phyloP scores from a whole-genome alignment of 1,140 invertebrate species.

The Apis dorsata region DNA sequence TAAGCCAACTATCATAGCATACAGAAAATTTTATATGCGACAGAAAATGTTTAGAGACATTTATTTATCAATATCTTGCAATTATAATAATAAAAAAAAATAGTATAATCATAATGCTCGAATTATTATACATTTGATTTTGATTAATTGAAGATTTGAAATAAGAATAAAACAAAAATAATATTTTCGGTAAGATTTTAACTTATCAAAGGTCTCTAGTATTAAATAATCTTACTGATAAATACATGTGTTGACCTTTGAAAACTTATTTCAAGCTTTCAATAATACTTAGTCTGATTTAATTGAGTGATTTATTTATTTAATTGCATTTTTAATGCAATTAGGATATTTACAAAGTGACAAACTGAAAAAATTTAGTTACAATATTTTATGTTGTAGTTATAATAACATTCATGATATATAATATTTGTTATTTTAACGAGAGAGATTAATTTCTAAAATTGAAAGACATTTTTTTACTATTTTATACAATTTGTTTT shows the following conservation, averaged over 20 bases:
- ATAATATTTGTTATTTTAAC: constrained; percentile 48
- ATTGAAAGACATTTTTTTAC: constrained; percentile 52
- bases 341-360: constrained; percentile 51
- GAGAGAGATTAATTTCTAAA: constrained; percentile 50
- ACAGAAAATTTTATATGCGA: constrained; percentile 60
- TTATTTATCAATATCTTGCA: constrained; percentile 60
- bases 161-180: constrained; percentile 42
- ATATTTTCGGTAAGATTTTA: constrained; percentile 36
- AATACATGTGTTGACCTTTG: constrained; percentile 8
- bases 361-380: constrained; percentile 53
- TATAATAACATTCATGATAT: constrained; percentile 37
- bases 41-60: constrained; percentile 58
- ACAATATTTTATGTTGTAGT: constrained; percentile 51
- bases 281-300: constrained; percentile 47
- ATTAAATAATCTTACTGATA: constrained; percentile 39
- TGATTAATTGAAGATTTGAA: constrained; percentile 48
- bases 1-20: constrained; percentile 43
- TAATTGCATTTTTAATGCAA: constrained; percentile 47
- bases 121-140: constrained; percentile 55
- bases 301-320: constrained; percentile 51
- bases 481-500: constrained; percentile 55
- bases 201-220: constrained; percentile 35
- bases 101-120: constrained; percentile 55
- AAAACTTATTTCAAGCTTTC: constrained; percentile 56
- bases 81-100: constrained; percentile 57